Base-by-base conservation (phyloP, 2,888 invertebrate genomes). In the Lymantria monacha region DNA sequence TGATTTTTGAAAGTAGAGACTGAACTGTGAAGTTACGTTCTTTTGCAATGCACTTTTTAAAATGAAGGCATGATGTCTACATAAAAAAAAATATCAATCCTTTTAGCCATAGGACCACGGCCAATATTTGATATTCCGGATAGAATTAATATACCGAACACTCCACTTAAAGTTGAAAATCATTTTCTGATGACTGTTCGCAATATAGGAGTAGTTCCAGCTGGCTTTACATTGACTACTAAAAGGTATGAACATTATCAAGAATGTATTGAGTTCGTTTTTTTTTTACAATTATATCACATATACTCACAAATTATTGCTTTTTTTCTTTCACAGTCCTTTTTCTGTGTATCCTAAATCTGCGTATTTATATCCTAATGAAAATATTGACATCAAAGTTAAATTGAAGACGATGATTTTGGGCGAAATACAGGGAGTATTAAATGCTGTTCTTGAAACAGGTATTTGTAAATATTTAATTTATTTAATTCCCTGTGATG, bases 331-430 rank as follows among this genome's bases (percentile, higher is more conserved):
- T 83, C 76, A 33, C 70, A 91, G 91, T 54, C 92, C 92, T 11
- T 94, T 94, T 76, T 83, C 83, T 49, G 85, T 92, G 8, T 74
- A 84, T 48, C 93, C 94, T 0, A 79, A 83, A 53, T 92, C 92
- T 36, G 92, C 87, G 0, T 82, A 85, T 56, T 72, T 94, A 43
- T 79, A 81, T 31, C 84, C 92, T 7, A 80, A 87, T 22, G 85
- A 93, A 61, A 86, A 81, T 42, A 75, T 91, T 44, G 88, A 92
- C 59, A 68, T 94, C 0, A 88, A 74, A 55, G 71, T 94, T n/a
- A 72, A 71, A 22, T 93, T 93, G 62, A 87, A 88, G 66, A 91
- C 93, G 0, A 79, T 82, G 67, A 77, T 80, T 56, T 63, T 86
- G 14, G 93, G 93, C 43, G 77, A 85, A 42, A 75, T 79, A 5